phyloP scores from a whole-genome alignment of 2,888 invertebrate genomes.

The Flabesymbios commensalis region DNA sequence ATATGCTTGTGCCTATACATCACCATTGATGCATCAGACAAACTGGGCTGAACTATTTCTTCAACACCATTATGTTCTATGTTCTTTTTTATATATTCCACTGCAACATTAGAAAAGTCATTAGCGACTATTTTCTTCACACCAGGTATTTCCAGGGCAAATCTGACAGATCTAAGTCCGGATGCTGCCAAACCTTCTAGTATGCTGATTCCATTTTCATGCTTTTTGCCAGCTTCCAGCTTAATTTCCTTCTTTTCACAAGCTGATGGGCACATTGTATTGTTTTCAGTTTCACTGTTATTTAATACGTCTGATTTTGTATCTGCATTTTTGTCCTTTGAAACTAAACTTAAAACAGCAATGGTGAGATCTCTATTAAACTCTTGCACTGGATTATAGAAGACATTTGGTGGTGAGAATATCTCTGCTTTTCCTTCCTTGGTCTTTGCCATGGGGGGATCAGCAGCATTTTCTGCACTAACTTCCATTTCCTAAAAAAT shows the following conservation, averaged over 20 bases:
- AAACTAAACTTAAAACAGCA: constrained; percentile 46
- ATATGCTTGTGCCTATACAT: constrained; percentile 67
- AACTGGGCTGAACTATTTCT: constrained; percentile 72
- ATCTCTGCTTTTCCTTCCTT: constrained; percentile 82
- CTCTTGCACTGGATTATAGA: constrained; percentile 92
- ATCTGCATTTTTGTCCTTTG: neutral
- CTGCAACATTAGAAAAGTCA: constrained; percentile 83
- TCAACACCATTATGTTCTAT: constrained; percentile 76
- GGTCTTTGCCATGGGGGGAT: no score
- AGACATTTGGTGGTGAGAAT: constrained; percentile 74
- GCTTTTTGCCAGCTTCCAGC: constrained; percentile 39
- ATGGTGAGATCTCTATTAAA: constrained; percentile 89
- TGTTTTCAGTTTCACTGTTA: neutral
- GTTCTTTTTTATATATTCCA: constrained; percentile 82
- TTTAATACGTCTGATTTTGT: neutral
- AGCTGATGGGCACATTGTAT: neutral
- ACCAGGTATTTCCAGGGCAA: constrained; percentile 90
- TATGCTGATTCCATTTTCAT: constrained; percentile 65
- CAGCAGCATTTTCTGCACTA: no score
- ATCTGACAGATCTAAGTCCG: constrained; percentile 91
- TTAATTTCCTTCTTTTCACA: neutral
- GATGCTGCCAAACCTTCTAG: constrained; percentile 95
- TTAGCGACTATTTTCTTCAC: constrained; percentile 79
- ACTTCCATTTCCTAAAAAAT: no score
- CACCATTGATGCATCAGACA: constrained; percentile 77